Conservation (phyloP, 2,888 invertebrate genomes). For the Xanthorhoe spadicearia region DNA sequence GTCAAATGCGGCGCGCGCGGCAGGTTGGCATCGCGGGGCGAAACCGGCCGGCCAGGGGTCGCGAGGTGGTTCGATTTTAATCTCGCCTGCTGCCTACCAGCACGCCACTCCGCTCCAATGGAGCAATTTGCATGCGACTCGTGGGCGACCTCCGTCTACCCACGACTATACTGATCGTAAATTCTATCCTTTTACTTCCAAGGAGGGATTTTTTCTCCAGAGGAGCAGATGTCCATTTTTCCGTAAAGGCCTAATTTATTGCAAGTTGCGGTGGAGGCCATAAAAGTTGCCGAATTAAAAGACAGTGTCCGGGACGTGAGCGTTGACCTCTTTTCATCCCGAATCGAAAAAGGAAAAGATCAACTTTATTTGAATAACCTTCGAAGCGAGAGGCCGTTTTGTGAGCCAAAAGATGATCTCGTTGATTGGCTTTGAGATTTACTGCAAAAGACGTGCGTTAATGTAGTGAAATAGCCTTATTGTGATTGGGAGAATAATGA, state of each 20-base stretch:
- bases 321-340: constrained; percentile 62
- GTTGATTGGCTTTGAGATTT: constrained; percentile 45
- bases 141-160: constrained; percentile 78
- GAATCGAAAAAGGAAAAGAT: constrained; percentile 42
- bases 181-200: constrained; percentile 82
- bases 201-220: constrained; percentile 70
- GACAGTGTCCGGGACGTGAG: constrained; percentile 64
- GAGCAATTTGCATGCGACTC: constrained; percentile 81
- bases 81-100: constrained; percentile 64
- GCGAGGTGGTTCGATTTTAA: constrained; percentile 71
- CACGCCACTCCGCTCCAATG: constrained; percentile 70
- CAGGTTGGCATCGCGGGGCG: constrained; percentile 35
- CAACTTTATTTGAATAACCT: constrained; percentile 46
- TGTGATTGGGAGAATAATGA: constrained; percentile 76
- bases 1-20: constrained; percentile 19
- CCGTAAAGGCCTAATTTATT: constrained; percentile 79
- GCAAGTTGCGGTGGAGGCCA: constrained; percentile 71
- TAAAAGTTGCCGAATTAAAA: constrained; percentile 76
- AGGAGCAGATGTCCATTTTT: constrained; percentile 81
- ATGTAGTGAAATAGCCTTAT: constrained; percentile 61
- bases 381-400: constrained; percentile 36
- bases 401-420: constrained; percentile 41
- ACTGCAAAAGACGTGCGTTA: constrained; percentile 43
- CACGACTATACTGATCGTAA: constrained; percentile 81
- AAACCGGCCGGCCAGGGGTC: constrained; percentile 49